phyloP scores from a whole-genome alignment of 2,113 vertebrate genomes.

The Tragelaphus scriptus region DNA sequence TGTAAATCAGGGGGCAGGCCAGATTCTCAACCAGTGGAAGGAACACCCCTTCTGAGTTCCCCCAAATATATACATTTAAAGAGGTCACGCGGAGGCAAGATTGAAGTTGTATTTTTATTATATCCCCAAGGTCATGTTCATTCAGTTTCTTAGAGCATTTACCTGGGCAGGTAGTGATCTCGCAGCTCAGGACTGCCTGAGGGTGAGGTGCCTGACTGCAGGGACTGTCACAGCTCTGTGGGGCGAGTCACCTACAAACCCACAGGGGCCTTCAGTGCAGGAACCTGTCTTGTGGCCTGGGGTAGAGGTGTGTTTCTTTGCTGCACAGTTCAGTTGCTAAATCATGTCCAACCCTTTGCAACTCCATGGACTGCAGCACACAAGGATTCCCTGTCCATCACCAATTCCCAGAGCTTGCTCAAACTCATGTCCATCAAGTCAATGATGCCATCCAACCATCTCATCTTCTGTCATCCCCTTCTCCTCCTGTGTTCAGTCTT shows the following conservation, averaged over 20 bases:
- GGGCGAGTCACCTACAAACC: background rate
- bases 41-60: background rate
- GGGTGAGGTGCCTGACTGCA: too few relatives aligned
- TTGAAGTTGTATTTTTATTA: background rate
- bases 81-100: background rate
- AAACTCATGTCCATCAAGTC: background rate
- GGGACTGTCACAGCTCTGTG: background rate
- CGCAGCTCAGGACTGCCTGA: background rate
- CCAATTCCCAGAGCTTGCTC: background rate
- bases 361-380: background rate
- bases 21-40: background rate
- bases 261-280: background rate
- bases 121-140: background rate
- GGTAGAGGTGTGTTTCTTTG: background rate
- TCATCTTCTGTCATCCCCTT: background rate
- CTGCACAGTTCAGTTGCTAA: background rate
- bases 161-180: background rate
- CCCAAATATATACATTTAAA: background rate
- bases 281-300: background rate
- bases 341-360: background rate
- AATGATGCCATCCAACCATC: background rate
- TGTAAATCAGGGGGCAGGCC: background rate
- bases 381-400: background rate
- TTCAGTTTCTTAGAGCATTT: background rate
- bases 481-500: background rate